A percentile compares a stretch with the other conserved stretches of the same genome.
Conservation (phyloP, 2,888 invertebrate genomes). For the Chrysopilus asiliformis region DNA sequence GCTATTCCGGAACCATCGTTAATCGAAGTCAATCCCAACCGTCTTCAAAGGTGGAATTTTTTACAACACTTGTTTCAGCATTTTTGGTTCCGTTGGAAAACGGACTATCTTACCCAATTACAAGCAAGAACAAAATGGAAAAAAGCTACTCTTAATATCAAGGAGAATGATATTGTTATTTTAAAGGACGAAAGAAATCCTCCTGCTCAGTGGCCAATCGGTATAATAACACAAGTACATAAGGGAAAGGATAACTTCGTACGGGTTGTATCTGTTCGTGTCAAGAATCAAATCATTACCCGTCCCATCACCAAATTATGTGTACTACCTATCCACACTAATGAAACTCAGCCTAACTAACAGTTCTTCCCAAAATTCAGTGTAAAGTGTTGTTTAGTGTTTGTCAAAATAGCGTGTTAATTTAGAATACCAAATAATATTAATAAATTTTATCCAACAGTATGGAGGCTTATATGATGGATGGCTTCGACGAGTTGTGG, state of each 20-base stretch:
- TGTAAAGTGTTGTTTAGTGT: too few relatives aligned
- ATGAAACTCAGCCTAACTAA: too few relatives aligned
- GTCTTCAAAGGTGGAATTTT: background rate
- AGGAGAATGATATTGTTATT: background rate
- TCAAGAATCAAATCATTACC: too few relatives aligned
- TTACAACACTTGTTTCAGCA: conserved; percentile 7
- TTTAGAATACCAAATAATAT: too few relatives aligned
- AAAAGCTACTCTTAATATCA: background rate
- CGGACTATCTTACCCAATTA: background rate
- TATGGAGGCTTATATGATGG: too few relatives aligned
- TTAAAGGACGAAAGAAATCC: background rate
- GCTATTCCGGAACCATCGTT: conserved; percentile 1
- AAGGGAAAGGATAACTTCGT: background rate
- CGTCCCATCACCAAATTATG: too few relatives aligned
- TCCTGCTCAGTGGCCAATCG: conserved; percentile 2
- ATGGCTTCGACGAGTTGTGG: too few relatives aligned
- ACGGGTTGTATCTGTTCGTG: conserved; percentile 1
- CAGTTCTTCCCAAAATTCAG: too few relatives aligned
- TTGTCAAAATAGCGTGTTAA: too few relatives aligned
- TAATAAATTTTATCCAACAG: too few relatives aligned
- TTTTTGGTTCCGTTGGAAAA: conserved; percentile 10
- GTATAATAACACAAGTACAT: background rate
- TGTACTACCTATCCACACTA: too few relatives aligned
- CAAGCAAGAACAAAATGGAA: background rate
- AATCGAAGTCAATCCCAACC: background rate